Base-by-base conservation (phyloP, 2,113 vertebrate species). In the Columba janthina region DNA sequence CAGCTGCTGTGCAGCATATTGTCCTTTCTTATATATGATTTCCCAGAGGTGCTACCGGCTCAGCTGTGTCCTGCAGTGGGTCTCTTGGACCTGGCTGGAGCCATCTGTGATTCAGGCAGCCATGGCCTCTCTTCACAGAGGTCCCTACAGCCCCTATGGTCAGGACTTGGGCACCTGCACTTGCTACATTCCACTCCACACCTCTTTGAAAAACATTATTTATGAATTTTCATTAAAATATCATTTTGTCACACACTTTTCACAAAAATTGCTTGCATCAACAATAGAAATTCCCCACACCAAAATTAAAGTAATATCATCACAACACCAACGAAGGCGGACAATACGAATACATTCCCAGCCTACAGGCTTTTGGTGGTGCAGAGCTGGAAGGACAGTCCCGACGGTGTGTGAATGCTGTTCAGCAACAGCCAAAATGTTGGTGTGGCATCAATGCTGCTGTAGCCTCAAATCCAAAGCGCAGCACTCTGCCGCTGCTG, bases 301-400 rank as follows among this genome's bases (percentile, higher is more conserved):
- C 11, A 56, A 67, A 60, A 34, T 26, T 11, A 40, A 77, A 57
- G 12, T 15, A 28, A n/a, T 2, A 1, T 38, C 17, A 15, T 57
- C 56, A 44, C 18, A 74, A 31, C 64, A 75, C 5, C 1, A 10
- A 24, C 22, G 54, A 64, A 64, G 1, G 3, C 0, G 13, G 56
- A 14, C 3, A 8, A 5, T 15, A 11, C 0, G 19, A 40, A 42
- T 7, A 19, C 2, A 3, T 1, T n/a, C 22, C 40, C 10, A 28
- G 12, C 5, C 18, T 44, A 10, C 12, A n/a, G 56, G n/a, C 4
- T 62, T 38, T 54, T 46, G 32, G 22, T 54, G 21, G 2, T n/a
- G 26, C 2, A 2, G 38, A 42, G 16, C 36, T 64, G 32, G 22
- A 85, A 29, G 20, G 42, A 32, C 12, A 58, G 6, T 19, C n/a